Conservation (phyloP, 1,140 invertebrate species). For the Gonatopus flavifemur region DNA sequence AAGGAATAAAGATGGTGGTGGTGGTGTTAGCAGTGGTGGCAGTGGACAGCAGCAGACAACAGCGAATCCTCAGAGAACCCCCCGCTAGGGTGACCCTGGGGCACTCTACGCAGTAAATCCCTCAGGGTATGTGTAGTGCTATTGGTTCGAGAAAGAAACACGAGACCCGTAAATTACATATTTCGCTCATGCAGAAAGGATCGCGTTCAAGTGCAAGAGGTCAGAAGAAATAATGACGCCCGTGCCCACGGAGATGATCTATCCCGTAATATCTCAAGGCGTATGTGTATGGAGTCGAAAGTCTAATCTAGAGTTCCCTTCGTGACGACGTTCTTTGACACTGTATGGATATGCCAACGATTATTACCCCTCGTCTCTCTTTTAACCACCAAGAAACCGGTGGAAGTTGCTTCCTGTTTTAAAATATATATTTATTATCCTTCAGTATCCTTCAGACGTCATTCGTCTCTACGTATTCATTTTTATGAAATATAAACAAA, state of each 20-base stretch:
- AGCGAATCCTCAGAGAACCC: slow-evolving; percentile 21
- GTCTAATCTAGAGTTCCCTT: too few species aligned
- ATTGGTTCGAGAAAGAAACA: slow-evolving; percentile 43
- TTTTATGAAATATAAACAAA: too few species aligned
- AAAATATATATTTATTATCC: too few species aligned
- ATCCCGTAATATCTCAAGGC: slow-evolving; percentile 40
- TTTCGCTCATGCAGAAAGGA: slow-evolving; percentile 49
- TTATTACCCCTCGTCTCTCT: too few species aligned
- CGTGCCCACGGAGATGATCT: slow-evolving; percentile 36
- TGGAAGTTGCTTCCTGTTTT: too few species aligned
- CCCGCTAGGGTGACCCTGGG: slow-evolving; percentile 46
- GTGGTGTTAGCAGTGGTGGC: neutral
- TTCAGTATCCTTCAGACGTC: too few species aligned
- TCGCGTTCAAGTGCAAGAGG: slow-evolving; percentile 38
- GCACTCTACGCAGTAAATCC: slow-evolving; percentile 50
- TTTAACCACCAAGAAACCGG: too few species aligned
- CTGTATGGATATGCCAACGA: too few species aligned
- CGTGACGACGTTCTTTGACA: too few species aligned
- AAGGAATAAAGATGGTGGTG: slow-evolving; percentile 3
- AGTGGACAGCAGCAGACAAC: neutral
- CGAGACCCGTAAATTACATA: slow-evolving; percentile 54
- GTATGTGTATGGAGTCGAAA: too few species aligned
- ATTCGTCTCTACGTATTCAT: too few species aligned
- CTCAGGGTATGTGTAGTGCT: too few species aligned
- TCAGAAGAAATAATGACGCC: slow-evolving; percentile 43